A percentile compares a stretch with the other conserved stretches of the same genome.
Conservation (phyloP, 2,797 vertebrate species). For the Mus caroli region DNA sequence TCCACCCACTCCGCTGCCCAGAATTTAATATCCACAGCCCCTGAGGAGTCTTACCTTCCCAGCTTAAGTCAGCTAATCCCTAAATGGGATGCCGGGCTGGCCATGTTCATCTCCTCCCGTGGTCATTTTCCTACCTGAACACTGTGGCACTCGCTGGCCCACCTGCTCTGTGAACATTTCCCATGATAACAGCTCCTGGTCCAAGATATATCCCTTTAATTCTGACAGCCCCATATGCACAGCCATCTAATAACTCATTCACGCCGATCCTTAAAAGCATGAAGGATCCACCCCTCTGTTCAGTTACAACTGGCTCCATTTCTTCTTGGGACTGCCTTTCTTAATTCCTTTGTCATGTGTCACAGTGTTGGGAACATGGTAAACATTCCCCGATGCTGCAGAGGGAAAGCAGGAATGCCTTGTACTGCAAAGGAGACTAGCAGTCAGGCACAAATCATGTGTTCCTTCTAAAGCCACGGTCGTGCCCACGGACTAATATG, state of each 20-base stretch:
- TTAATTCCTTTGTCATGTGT: conserved; percentile 17
- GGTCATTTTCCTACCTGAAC: background rate
- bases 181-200: background rate
- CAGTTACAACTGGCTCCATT: background rate
- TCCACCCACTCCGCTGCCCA: background rate
- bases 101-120: background rate
- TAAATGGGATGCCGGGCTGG: background rate
- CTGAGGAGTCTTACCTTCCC: background rate
- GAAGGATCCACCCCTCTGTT: background rate
- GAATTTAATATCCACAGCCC: background rate
- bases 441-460: background rate
- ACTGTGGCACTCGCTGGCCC: background rate
- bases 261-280: background rate
- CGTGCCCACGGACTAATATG: background rate
- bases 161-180: background rate
- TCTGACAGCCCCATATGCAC: background rate
- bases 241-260: background rate
- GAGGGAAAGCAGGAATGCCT: background rate
- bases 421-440: background rate
- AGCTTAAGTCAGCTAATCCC: conserved; percentile 56
- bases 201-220: background rate
- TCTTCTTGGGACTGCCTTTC: background rate
- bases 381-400: background rate
- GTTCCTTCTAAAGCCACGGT: background rate
- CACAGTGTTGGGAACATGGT: background rate